phyloP scores from a whole-genome alignment of 2,888 invertebrate species.

The Drosophila antonietae region DNA sequence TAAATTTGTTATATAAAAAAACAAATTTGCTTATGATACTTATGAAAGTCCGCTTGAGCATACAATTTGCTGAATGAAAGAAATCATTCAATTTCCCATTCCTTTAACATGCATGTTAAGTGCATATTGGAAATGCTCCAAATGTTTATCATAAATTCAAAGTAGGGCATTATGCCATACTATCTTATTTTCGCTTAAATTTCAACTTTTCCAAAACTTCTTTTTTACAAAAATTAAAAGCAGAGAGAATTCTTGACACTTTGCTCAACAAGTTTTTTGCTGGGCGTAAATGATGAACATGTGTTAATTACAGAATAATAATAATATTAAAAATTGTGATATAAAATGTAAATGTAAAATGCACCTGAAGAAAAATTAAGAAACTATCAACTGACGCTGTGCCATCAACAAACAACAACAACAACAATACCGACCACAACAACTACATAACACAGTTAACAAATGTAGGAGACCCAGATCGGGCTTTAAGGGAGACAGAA shows the following conservation, averaged over 20 bases:
- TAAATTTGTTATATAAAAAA: neutral
- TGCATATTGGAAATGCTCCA: constrained; percentile 26
- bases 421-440: constrained; percentile 28
- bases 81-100: constrained; percentile 36
- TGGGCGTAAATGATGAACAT: constrained; percentile 67
- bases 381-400: constrained; percentile 77
- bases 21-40: constrained; percentile 8
- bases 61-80: neutral
- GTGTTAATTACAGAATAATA: constrained; percentile 66
- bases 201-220: constrained; percentile 19
- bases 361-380: constrained; percentile 63
- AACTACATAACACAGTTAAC: constrained; percentile 40
- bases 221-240: constrained; percentile 4
- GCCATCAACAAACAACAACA: constrained; percentile 61
- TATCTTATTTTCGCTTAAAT: constrained; percentile 1
- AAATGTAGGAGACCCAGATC: constrained; percentile 31
- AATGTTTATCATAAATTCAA: constrained; percentile 8
- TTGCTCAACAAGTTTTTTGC: constrained; percentile 64
- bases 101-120: constrained; percentile 40
- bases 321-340: constrained; percentile 60
- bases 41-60: constrained; percentile 5
- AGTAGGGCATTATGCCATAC: constrained; percentile 3
- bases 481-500: constrained; percentile 27
- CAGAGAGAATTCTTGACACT: constrained; percentile 57
- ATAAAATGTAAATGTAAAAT: constrained; percentile 77